Evolutionary conservation across 2,797 vertebrate species (phyloP).

Genomic region (Chiroxiphia lanceolata): DNA sequence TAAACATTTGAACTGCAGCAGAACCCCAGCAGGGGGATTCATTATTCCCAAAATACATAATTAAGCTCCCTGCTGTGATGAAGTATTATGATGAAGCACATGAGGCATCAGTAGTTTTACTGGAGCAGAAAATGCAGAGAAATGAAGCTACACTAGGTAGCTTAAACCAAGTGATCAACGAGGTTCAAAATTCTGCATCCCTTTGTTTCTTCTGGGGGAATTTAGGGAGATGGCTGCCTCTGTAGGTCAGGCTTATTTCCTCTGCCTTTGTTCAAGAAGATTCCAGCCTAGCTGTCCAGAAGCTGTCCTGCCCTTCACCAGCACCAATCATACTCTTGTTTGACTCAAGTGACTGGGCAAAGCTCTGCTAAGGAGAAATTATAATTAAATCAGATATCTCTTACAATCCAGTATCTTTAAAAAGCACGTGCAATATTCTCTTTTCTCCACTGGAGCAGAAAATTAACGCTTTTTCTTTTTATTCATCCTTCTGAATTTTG

Average conservation of each 20-base stretch:
- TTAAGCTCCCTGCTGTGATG: background rate
- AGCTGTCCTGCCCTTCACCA: background rate
- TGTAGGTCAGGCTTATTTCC: background rate
- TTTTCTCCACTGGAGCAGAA: background rate
- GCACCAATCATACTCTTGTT: background rate
- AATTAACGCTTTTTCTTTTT: background rate
- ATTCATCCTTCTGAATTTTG: background rate
- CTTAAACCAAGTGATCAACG: background rate
- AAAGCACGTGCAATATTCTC: background rate
- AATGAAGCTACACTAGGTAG: background rate
- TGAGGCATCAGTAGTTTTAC: background rate
- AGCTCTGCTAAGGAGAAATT: background rate
- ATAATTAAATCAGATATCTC: background rate
- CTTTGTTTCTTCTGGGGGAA: background rate
- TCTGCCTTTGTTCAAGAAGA: background rate
- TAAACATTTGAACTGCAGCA: background rate
- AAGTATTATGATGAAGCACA: background rate
- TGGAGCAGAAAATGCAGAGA: background rate
- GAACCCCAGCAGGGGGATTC: background rate
- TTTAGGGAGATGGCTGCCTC: background rate
- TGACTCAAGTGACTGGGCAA: background rate
- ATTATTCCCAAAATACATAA: background rate
- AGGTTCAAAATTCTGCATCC: background rate
- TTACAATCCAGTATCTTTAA: background rate
- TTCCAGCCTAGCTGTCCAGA: background rate